Evolutionary conservation across 1,140 invertebrate species (phyloP).

Genomic region (Panulirus ornatus): DNA sequence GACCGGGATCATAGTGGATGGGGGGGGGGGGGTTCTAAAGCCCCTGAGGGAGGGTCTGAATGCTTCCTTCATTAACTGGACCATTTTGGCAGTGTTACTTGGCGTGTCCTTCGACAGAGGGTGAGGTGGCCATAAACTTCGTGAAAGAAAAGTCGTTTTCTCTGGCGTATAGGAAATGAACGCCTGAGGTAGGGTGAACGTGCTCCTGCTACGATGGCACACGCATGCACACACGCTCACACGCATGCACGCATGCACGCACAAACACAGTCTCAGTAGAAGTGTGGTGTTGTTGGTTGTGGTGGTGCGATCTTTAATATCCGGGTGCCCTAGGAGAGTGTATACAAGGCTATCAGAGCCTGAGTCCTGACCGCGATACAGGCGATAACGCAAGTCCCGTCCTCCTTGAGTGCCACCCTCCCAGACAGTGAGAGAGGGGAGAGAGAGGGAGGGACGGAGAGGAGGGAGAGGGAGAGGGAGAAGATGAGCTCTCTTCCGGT

Average conservation of each 20-base stretch:
- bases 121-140: too few species aligned
- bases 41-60: too few species aligned
- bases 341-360: background rate
- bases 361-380: background rate
- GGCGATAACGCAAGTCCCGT: background rate
- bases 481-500: slow-evolving; percentile 10
- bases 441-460: background rate
- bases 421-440: background rate
- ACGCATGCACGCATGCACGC: background rate
- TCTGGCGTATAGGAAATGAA: too few species aligned
- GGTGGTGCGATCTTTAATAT: background rate
- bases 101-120: too few species aligned
- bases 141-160: too few species aligned
- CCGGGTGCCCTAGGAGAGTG: background rate
- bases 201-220: too few species aligned
- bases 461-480: background rate
- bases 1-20: too few species aligned
- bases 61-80: too few species aligned
- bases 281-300: background rate
- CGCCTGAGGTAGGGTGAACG: too few species aligned
- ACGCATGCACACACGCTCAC: background rate
- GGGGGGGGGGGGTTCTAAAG: too few species aligned
- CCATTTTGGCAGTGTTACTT: too few species aligned
- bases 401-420: background rate
- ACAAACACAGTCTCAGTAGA: background rate